Evolutionary conservation across 1,140 invertebrate genomes (phyloP).

Genomic region (Ephestia elutella): DNA sequence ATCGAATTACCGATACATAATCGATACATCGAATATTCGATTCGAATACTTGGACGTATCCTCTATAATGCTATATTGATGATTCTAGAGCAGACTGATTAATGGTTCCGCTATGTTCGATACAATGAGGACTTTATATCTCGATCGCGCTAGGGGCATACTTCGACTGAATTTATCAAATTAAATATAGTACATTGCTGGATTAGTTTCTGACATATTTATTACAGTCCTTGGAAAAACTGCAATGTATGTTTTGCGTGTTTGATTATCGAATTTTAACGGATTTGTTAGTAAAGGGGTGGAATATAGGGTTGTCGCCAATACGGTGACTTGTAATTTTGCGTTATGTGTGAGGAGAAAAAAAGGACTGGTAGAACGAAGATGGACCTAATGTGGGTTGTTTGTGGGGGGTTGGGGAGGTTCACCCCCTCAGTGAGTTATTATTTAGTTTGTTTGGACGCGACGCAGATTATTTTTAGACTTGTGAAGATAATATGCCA

Average conservation of each 20-base stretch:
- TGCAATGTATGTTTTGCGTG: slow-evolving; percentile 25
- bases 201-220: not conserved
- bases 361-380: slow-evolving; percentile 23
- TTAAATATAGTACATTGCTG: slow-evolving; percentile 29
- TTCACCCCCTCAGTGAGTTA: not conserved
- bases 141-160: slow-evolving; percentile 33
- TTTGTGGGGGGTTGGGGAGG: not conserved
- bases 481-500: not conserved
- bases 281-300: slow-evolving; percentile 21
- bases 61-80: slow-evolving; percentile 70
- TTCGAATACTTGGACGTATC: slow-evolving; percentile 67
- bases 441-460: not conserved
- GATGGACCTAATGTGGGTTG: slow-evolving; percentile 20
- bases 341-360: slow-evolving; percentile 25
- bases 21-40: slow-evolving; percentile 60
- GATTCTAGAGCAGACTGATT: slow-evolving; percentile 69
- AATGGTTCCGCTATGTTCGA: slow-evolving; percentile 57
- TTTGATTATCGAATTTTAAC: not conserved
- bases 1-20: slow-evolving; percentile 69
- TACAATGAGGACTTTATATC: slow-evolving; percentile 52
- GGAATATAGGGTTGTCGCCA: slow-evolving; percentile 64
- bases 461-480: not conserved
- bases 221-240: not conserved
- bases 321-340: slow-evolving; percentile 62
- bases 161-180: slow-evolving; percentile 12